Percentiles rank a stretch among this genome's conserved stretches.
Conservation (phyloP, 2,888 invertebrate species). For the Ormia ochracea region DNA sequence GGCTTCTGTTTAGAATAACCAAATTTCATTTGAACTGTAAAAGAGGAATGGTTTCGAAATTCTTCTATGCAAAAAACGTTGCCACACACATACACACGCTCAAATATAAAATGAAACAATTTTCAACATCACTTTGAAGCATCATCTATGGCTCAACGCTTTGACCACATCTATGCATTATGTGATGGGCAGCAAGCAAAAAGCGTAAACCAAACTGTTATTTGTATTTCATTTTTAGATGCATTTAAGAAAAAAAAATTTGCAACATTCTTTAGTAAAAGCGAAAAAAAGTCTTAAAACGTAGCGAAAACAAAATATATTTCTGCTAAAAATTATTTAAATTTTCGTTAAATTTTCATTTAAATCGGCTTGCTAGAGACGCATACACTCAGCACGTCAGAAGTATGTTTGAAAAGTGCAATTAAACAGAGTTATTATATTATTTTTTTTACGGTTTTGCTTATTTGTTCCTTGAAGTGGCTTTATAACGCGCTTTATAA, state of each 20-base stretch:
- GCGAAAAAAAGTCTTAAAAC: constrained; percentile 1
- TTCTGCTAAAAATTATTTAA: constrained; percentile 10
- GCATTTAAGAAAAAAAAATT: constrained; percentile 29
- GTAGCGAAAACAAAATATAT: constrained; percentile 24
- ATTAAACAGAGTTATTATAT: constrained; percentile 40
- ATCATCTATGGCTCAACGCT: constrained; percentile 52
- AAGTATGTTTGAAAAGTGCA: constrained; percentile 17
- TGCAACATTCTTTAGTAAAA: background rate
- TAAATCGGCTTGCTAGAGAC: background rate
- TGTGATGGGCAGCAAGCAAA: constrained; percentile 43
- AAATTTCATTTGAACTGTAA: constrained; percentile 52
- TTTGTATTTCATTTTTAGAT: constrained; percentile 29
- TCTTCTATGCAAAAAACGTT: constrained; percentile 25
- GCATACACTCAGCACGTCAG: background rate
- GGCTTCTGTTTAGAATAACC: constrained; percentile 53
- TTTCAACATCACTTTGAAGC: constrained; percentile 55
- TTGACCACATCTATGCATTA: constrained; percentile 60
- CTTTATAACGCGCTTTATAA: constrained; percentile 55
- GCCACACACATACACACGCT: background rate
- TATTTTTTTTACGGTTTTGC: background rate
- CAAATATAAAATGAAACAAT: constrained; percentile 26
- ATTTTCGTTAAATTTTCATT: background rate
- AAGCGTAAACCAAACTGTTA: background rate
- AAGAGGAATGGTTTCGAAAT: constrained; percentile 57
- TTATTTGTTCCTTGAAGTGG: constrained; percentile 53